Evolutionary conservation across 2,797 vertebrate genomes (phyloP).

Genomic region (Channa striata): DNA sequence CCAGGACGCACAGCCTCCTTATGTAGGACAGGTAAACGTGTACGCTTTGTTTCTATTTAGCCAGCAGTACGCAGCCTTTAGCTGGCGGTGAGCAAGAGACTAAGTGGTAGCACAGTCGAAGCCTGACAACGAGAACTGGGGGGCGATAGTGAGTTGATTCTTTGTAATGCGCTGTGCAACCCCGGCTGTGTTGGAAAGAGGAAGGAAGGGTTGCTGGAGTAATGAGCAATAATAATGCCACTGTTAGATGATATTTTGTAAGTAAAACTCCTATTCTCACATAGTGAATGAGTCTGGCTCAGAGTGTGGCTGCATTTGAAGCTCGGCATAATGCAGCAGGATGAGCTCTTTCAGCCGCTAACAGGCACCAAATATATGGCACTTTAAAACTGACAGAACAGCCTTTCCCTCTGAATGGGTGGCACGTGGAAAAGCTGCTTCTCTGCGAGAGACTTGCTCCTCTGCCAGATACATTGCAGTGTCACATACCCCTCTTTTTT

Average conservation of each 20-base stretch:
- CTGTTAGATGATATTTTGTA: slow-evolving; percentile 71
- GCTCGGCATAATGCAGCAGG: slow-evolving; percentile 45
- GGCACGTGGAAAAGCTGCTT: slow-evolving; percentile 77
- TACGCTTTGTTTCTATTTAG: slow-evolving; percentile 82
- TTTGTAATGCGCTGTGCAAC: slow-evolving; percentile 61
- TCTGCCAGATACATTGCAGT: slow-evolving; percentile 78
- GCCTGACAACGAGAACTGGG: slow-evolving; percentile 44
- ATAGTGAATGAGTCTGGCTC: slow-evolving; percentile 56
- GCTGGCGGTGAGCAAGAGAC: slow-evolving; percentile 82
- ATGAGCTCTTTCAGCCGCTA: slow-evolving; percentile 66
- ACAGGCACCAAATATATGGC: slow-evolving; percentile 76
- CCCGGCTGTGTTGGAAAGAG: slow-evolving; percentile 66
- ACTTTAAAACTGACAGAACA: slow-evolving; percentile 75
- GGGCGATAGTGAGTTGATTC: slow-evolving; percentile 80
- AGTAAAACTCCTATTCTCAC: slow-evolving; percentile 52
- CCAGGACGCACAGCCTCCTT: slow-evolving; percentile 79
- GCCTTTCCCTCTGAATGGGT: slow-evolving; percentile 66
- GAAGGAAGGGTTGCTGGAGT: slow-evolving; percentile 62
- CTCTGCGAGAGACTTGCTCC: slow-evolving; percentile 72
- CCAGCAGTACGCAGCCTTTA: slow-evolving; percentile 64
- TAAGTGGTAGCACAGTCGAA: slow-evolving; percentile 54
- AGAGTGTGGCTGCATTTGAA: slow-evolving; percentile 52
- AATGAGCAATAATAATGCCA: slow-evolving; percentile 72
- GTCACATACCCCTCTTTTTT: slow-evolving; percentile 73
- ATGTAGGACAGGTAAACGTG: slow-evolving; percentile 88